Evolutionary conservation across 2,797 vertebrate species (phyloP), one percentile per base, ranked within the genome.

Genomic region (Channa striata): DNA sequence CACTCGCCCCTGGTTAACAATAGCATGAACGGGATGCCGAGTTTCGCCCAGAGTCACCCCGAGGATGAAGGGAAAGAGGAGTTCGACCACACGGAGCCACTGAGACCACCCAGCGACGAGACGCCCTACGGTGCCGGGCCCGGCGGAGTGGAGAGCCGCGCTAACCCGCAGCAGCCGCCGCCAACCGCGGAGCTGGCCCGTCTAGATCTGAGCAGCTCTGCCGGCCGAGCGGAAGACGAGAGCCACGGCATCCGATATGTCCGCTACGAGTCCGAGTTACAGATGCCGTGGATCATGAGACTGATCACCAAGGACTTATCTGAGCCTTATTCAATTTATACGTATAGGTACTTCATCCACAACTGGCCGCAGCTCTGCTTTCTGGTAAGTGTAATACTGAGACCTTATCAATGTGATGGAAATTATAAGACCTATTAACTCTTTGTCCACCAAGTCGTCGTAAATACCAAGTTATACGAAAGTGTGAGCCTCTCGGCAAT

Each of bases 351-450:
- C 96, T 99, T 99, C 96, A 99, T 99, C 93, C 98, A 99, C 95
- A 99, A 99, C 96, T 99, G 98, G 98, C 98, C 98, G 69, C 98
- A 99, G 95, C 98, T 99, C 90, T 99, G 98, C 95, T 99, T 99
- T 92, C 95, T 99, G 98, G 98, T 99, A 95, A 96, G 98, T 99
- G 85, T 59, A 16, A 76, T 61, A 21, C 36, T 11, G 40, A 51
- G 12, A 30, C 33, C 16, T 0, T 6, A 16, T 44, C 33, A 52
- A 0, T 54, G 12, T 25, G 16, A 30, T 20, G 14, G 17, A 52
- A 21, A 39, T 1, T 30, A 4, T 30, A 30, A 11, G 1, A 1
- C 2, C 0, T 13, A 6, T 10, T 21, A 17, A 17, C 7, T 17
- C 14, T 30, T 30, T 39, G 21, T 34, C 46, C 19, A 14, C 49